These are phyloP conservation scores for Chloroceryle amazona DNA, from an alignment of 2,797 vertebrate genomes.

Conservation along the genomic window DNA sequence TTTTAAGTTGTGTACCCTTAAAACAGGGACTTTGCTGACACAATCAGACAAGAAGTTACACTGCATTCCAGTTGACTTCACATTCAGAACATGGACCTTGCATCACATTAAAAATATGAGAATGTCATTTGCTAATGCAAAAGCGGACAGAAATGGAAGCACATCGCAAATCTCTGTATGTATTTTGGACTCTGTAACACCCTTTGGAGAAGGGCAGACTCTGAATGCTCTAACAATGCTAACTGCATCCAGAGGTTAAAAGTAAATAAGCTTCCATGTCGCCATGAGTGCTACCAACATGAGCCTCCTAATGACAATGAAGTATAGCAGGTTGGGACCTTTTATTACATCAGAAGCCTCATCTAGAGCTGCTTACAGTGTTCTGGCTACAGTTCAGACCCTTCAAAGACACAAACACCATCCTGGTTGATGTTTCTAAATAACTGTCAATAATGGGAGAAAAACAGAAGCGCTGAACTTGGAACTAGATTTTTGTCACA, in stretches of 20 bases:
- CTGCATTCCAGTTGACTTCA: neutral
- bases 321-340: neutral
- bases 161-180: neutral
- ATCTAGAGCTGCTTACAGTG: neutral
- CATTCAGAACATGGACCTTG: neutral
- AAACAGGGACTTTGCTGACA: neutral
- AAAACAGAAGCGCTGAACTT: conserved; percentile 37
- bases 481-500: neutral
- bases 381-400: neutral
- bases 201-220: neutral
- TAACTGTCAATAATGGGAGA: neutral
- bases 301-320: neutral
- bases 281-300: neutral
- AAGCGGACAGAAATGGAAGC: neutral
- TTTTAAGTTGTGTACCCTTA: neutral
- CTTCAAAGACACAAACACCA: neutral
- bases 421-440: neutral
- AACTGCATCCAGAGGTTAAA: neutral
- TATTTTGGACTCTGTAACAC: neutral
- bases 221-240: neutral
- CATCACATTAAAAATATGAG: neutral
- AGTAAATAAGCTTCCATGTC: neutral
- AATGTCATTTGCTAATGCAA: neutral
- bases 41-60: neutral
- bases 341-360: neutral